A percentile compares a stretch with the other conserved stretches of the same genome.
Evolutionary conservation across 2,888 invertebrate species (phyloP).

Genomic region (Tipula helvola): DNA sequence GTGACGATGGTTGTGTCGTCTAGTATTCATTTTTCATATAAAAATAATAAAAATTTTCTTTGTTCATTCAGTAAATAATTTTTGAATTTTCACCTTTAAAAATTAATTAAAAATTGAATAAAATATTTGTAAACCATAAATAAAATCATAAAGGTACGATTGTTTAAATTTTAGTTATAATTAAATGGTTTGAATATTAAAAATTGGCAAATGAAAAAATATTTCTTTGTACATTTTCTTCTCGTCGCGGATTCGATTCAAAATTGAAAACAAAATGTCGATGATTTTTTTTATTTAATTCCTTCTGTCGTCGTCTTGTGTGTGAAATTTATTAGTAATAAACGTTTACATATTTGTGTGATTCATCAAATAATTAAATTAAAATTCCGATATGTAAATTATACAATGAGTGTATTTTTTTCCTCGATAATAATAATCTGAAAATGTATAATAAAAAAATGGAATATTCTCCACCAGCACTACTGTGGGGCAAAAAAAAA

Average conservation of each 20-base stretch:
- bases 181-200: not conserved
- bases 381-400: not conserved
- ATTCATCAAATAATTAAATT: not conserved
- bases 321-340: not conserved
- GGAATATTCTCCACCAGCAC: not conserved
- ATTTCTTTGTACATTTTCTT: not conserved
- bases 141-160: not conserved
- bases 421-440: not conserved
- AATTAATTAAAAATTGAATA: conserved; percentile 4
- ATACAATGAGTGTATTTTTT: not conserved
- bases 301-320: not conserved
- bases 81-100: conserved; percentile 4
- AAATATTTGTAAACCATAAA: not conserved
- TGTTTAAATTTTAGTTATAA: not conserved
- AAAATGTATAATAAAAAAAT: not conserved
- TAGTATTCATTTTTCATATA: conserved; percentile 4
- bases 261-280: not conserved
- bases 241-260: not conserved
- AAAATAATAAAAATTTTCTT: not conserved
- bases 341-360: not conserved
- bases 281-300: not conserved
- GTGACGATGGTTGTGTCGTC: not conserved
- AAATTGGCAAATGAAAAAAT: not conserved
- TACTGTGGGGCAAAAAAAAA: not conserved
- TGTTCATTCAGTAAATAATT: not conserved